phyloP scores from a whole-genome alignment of 2,113 vertebrate species.

The Vulpes lagopus region DNA sequence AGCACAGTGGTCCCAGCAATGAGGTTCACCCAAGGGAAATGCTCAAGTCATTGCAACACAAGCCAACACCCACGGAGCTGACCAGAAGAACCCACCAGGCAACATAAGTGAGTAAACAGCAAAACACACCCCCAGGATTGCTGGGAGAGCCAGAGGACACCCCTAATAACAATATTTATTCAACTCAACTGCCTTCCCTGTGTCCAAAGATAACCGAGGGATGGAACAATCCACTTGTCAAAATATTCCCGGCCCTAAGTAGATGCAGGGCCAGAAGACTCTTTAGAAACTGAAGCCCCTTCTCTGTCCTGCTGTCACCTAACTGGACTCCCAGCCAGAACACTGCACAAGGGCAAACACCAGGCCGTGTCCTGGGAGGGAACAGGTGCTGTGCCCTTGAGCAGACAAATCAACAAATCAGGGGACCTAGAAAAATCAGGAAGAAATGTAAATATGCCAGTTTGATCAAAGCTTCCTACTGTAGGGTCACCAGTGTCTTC shows the following conservation, averaged over 20 bases:
- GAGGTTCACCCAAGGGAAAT: background rate
- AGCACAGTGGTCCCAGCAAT: rapidly evolving
- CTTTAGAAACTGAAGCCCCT: background rate
- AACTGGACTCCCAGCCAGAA: background rate
- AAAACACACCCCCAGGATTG: background rate
- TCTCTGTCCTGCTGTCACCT: background rate
- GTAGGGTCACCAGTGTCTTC: background rate
- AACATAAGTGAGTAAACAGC: background rate
- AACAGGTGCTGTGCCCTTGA: background rate
- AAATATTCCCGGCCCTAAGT: background rate
- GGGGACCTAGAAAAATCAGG: background rate
- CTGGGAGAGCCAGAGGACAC: background rate
- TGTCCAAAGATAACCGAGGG: background rate
- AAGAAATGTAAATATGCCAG: background rate
- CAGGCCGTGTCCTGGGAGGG: background rate
- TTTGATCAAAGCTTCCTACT: background rate
- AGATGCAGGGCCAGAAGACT: background rate
- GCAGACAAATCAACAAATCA: background rate
- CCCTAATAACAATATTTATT: too few relatives aligned
- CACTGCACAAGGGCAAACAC: background rate
- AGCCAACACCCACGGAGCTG: background rate
- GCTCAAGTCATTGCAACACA: background rate
- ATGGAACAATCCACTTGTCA: background rate
- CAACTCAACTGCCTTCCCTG: background rate
- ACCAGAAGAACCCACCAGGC: background rate